Conservation (phyloP, 2,797 vertebrate genomes). For the Leptodactylus fallax region DNA sequence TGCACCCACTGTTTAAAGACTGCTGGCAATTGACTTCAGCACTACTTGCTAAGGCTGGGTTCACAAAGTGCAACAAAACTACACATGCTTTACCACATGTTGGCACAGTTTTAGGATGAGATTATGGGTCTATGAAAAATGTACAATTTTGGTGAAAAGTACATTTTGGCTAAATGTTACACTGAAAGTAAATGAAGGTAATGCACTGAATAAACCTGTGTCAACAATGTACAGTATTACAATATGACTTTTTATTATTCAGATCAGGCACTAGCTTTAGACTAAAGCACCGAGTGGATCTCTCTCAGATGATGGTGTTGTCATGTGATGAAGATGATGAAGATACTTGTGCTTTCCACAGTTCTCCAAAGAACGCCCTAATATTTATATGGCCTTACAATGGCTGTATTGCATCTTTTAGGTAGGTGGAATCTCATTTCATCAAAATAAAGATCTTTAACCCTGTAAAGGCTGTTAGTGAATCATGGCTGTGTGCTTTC, state of each 20-base stretch:
- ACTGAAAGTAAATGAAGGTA: background rate
- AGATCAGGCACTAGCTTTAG: conserved; percentile 75
- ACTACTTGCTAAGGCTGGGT: no score
- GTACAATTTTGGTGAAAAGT: no score
- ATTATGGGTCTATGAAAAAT: no score
- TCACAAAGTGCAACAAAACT: no score
- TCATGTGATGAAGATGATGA: conserved; percentile 68
- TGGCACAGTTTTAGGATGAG: no score
- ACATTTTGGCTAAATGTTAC: no score
- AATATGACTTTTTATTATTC: background rate
- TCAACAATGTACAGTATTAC: background rate
- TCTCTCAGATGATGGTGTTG: conserved; percentile 72
- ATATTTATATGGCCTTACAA: conserved; percentile 71
- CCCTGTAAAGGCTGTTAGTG: no score
- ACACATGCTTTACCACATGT: no score
- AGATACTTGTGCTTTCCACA: conserved; percentile 61
- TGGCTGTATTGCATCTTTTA: conserved; percentile 73
- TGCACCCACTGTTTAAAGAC: no score
- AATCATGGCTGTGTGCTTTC: no score
- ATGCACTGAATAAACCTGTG: background rate
- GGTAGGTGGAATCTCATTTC: conserved; percentile 66
- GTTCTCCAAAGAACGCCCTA: conserved; percentile 69
- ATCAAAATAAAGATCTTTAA: background rate
- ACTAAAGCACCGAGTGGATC: conserved; percentile 73
- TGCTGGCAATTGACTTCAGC: no score